These are phyloP conservation scores for Rhinopithecus roxellana DNA, from an alignment of 2,113 vertebrate genomes.

Conservation along the genomic window DNA sequence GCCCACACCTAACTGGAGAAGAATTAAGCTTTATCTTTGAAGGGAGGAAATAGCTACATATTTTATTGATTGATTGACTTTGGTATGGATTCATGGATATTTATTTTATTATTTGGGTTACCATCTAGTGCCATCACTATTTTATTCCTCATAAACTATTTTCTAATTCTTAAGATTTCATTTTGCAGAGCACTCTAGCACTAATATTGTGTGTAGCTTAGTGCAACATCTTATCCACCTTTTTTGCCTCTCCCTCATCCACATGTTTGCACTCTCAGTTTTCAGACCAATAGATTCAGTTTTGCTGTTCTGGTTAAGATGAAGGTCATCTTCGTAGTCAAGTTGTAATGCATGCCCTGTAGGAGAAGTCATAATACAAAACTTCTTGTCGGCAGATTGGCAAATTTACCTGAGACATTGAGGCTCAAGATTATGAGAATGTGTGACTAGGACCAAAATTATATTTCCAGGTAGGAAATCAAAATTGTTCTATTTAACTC, in stretches of 20 bases:
- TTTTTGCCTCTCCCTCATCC: not conserved
- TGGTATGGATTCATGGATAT: not conserved
- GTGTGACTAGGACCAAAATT: constrained; percentile 38
- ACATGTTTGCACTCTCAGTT: not conserved
- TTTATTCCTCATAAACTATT: not conserved
- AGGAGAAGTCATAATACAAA: constrained; percentile 40
- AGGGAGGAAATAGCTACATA: not conserved
- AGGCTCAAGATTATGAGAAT: constrained; percentile 21
- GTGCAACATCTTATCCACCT: not conserved
- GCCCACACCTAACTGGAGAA: not conserved
- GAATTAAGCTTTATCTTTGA: not conserved
- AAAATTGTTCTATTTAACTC: not conserved
- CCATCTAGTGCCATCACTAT: not conserved
- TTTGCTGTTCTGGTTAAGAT: not conserved
- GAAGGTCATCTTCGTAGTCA: constrained; percentile 14
- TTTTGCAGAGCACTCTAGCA: not conserved
- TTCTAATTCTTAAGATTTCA: not conserved
- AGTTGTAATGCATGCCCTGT: constrained; percentile 20
- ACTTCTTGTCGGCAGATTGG: constrained; percentile 68
- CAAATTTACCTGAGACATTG: constrained; percentile 58
- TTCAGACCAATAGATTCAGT: not conserved
- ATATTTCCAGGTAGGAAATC: constrained; percentile 63
- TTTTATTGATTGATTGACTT: not conserved
- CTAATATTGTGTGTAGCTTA: not conserved
- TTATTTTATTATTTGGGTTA: constrained; percentile 11